Evolutionary conservation across 30 jellyfish, hydroid and myxozoan species (phyloP), one percentile per base, ranked within the genome.

Genomic region (Pelagia noctiluca): DNA sequence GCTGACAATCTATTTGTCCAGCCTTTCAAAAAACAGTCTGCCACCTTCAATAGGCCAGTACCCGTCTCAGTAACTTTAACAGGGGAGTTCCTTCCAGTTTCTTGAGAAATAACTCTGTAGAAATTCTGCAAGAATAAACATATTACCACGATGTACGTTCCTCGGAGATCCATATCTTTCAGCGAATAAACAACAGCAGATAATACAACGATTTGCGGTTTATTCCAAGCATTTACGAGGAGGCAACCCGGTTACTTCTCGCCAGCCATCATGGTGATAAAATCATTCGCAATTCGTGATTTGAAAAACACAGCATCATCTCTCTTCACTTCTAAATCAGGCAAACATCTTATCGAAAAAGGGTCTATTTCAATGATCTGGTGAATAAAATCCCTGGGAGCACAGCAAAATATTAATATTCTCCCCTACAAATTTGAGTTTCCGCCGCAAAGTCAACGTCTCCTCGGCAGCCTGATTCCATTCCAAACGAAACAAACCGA

Each of bases 1-100:
- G 46, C 77, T 5, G 25, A 30, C 83, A 52, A 50, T 28, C 46
- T 47, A 63, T 60, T 29, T 32, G 84, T 82, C 94, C 88, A 84
- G 16, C 94, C 87, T 19, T 71, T 69, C 0, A 71, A 11, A 35
- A 38, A 71, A 1, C 83, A 57, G 47, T 84, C 68, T 0, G 83
- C 87, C n/a, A 84, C 37, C 30, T 50, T 75, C 24, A 74, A 25
- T 26, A 84, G 61, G 33, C 70, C 64, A 31, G 29, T 74, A 22
- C 18, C 34, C 32, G 37, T 68, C 37, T 60, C 76, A 2, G 13
- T 35, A 67, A 29, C 48, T 19, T 29, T 31, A 4, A 10, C 68
- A 10, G 68, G 26, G 68, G 21, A 10, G 21, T 30, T 52, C 4
- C 12, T 19, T 4, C 26, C 68, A 3, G 26, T n/a, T n/a, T n/a